Evolutionary conservation across 2,113 vertebrate species (phyloP).

Genomic region (Alouatta palliata): DNA sequence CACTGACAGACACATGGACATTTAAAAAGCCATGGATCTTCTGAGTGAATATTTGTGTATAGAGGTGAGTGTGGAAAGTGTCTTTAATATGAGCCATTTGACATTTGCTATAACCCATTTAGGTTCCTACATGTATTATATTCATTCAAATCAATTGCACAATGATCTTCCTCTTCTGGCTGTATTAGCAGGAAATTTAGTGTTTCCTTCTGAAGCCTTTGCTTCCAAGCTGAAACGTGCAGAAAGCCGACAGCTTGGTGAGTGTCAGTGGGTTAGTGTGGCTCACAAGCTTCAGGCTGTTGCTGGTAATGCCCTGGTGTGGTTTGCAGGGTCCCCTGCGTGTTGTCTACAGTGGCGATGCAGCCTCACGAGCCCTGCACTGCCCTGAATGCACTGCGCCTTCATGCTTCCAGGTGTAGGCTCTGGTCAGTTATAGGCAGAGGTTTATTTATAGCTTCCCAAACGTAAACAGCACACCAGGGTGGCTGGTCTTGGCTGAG

Average conservation of each 20-base stretch:
- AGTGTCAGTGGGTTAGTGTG: background rate
- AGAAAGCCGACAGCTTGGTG: background rate
- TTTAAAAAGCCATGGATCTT: background rate
- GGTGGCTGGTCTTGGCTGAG: background rate
- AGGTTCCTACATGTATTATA: background rate
- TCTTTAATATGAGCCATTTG: background rate
- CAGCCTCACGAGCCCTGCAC: background rate
- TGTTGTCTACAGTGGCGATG: background rate
- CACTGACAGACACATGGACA: background rate
- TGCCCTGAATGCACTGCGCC: background rate
- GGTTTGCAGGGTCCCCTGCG: background rate
- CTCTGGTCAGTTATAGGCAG: background rate
- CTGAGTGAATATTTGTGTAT: background rate
- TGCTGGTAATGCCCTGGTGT: background rate
- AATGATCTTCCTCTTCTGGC: background rate
- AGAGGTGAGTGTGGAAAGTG: background rate
- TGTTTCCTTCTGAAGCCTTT: background rate
- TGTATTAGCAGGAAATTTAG: background rate
- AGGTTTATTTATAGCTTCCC: background rate
- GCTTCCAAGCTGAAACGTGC: background rate
- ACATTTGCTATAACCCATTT: background rate
- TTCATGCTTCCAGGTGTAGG: background rate
- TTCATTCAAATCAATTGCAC: background rate
- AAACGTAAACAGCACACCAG: background rate
- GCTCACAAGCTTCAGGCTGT: background rate